Conservation (phyloP, 2,113 vertebrate species). For the Salminus brasiliensis region DNA sequence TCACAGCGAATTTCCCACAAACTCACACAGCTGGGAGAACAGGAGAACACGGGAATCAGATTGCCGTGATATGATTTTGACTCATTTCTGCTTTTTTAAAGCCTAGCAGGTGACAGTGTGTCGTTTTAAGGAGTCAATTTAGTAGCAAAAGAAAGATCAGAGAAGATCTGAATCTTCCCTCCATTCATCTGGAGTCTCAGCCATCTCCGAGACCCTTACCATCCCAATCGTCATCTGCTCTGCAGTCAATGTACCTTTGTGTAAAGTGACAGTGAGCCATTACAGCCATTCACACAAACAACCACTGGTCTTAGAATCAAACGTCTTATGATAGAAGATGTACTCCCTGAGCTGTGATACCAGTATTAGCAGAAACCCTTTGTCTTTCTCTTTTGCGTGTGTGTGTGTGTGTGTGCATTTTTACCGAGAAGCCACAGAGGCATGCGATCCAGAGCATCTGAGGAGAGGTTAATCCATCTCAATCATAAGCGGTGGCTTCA, state of each 20-base stretch:
- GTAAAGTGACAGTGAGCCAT: background rate
- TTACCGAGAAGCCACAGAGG: background rate
- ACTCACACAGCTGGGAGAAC: conserved; percentile 39
- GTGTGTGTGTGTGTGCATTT: background rate
- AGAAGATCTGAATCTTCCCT: background rate
- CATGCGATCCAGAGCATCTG: conserved; percentile 1
- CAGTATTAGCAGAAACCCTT: background rate
- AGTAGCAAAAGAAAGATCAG: background rate
- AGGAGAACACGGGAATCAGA: conserved; percentile 40
- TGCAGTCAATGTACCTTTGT: background rate
- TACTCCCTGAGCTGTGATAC: background rate
- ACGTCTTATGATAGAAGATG: background rate
- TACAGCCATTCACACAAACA: background rate
- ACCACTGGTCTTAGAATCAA: background rate
- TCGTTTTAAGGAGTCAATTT: background rate
- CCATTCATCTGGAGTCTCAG: background rate
- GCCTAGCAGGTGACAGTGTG: conserved; percentile 24
- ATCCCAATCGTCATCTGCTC: background rate
- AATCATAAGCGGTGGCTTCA: conserved; percentile 34
- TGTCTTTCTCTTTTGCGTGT: background rate
- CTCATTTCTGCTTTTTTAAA: background rate
- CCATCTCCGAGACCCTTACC: background rate
- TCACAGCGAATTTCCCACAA: conserved; percentile 38
- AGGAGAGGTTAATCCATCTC: conserved; percentile 45
- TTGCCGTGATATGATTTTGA: conserved; percentile 16